Percentiles rank a stretch among this genome's conserved stretches.
phyloP scores from a whole-genome alignment of 37 sponge, comb jelly and placozoan species.

The Ephydatia muelleri region DNA sequence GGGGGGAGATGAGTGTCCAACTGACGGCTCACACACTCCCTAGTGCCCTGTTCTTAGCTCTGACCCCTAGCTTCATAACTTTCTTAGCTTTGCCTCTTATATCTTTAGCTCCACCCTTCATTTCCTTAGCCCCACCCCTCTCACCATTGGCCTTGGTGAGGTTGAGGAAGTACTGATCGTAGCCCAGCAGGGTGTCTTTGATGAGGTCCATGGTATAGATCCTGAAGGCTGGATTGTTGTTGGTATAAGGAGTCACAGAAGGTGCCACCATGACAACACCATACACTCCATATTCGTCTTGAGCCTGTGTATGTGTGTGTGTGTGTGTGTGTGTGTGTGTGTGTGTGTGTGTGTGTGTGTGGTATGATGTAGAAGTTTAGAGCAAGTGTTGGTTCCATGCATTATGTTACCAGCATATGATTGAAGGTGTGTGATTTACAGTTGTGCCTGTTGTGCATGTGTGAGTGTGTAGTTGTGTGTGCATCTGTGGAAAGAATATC shows the following conservation, averaged over 20 bases:
- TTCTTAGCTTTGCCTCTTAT: not conserved
- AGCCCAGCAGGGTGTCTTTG: slow-evolving; percentile 50
- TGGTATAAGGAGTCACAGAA: slow-evolving; percentile 62
- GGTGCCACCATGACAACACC: slow-evolving; percentile 68
- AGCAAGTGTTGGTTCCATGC: too few relatives aligned
- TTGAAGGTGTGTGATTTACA: too few relatives aligned
- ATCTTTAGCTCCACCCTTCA: not conserved
- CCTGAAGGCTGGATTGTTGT: slow-evolving; percentile 76
- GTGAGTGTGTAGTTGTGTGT: too few relatives aligned
- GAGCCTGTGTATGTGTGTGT: slow-evolving; percentile 34
- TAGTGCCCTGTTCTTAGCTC: not conserved
- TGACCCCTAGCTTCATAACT: not conserved
- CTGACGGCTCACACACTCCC: too few relatives aligned
- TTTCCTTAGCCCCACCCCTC: not conserved
- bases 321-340: slow-evolving; percentile 34
- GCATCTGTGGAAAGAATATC: too few relatives aligned
- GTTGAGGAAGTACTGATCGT: slow-evolving; percentile 77
- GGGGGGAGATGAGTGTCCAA: too few relatives aligned
- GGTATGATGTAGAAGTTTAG: not conserved
- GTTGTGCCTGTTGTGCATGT: too few relatives aligned
- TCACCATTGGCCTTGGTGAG: slow-evolving; percentile 75
- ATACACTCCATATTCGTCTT: slow-evolving; percentile 54
- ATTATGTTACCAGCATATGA: too few relatives aligned
- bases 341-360: slow-evolving; percentile 20
- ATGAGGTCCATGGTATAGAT: slow-evolving; percentile 65